Evolutionary conservation across 2,888 invertebrate genomes (phyloP).

Genomic region (Escarpia spicata): DNA sequence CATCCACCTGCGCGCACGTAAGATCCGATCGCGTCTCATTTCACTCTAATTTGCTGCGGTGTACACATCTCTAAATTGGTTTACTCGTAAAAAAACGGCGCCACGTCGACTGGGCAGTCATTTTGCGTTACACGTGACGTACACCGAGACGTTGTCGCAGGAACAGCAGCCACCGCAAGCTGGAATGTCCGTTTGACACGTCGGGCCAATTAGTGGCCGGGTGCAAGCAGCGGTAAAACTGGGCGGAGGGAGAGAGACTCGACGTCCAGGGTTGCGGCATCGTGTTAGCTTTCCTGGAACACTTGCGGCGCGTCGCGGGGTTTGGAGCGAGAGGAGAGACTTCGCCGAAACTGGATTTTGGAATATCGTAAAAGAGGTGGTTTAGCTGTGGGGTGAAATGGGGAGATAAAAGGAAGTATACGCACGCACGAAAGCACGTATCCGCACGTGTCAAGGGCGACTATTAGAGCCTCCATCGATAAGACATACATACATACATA

Average conservation of each 20-base stretch:
- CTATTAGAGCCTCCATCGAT: too few relatives aligned
- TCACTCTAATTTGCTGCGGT: not conserved
- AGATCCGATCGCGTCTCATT: not conserved
- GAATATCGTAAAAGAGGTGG: not conserved
- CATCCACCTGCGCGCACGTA: not conserved
- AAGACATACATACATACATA: not conserved
- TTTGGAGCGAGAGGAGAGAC: not conserved
- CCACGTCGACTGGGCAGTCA: not conserved
- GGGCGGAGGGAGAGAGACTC: not conserved
- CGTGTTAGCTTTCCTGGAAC: not conserved
- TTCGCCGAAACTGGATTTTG: not conserved
- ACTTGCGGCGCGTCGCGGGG: not conserved
- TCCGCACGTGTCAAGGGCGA: too few relatives aligned
- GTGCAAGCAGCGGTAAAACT: not conserved
- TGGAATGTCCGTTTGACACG: not conserved
- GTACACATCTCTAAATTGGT: conserved; percentile 13
- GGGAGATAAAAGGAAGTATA: not conserved
- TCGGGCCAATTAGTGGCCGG: not conserved
- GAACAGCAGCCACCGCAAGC: not conserved
- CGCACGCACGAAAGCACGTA: too few relatives aligned
- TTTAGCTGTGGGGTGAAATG: not conserved
- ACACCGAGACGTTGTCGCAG: not conserved
- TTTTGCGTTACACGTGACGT: not conserved
- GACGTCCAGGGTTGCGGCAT: not conserved
- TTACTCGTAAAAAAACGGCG: not conserved